Conservation (phyloP, 2,888 invertebrate species). For the Drosophila melanocephala region DNA sequence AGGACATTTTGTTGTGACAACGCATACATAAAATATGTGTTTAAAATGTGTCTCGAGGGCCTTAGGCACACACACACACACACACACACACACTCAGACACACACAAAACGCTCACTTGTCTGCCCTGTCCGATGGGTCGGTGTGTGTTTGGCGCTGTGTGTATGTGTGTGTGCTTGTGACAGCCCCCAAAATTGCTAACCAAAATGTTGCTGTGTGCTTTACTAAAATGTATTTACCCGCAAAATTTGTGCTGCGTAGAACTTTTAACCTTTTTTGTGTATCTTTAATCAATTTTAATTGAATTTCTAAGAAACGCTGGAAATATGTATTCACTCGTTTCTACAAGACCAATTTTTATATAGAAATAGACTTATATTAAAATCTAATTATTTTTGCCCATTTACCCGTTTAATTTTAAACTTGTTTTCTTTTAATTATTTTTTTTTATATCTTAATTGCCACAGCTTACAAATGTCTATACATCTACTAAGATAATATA, state of each 20-base stretch:
- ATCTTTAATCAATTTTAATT: slow-evolving; percentile 77
- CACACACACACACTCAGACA: slow-evolving; percentile 3
- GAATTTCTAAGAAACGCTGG: slow-evolving; percentile 44
- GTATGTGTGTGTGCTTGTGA: slow-evolving; percentile 33
- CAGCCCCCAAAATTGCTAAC: slow-evolving; percentile 40
- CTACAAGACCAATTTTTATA: slow-evolving; percentile 9
- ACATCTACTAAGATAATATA: neutral
- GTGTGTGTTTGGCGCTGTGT: slow-evolving; percentile 18
- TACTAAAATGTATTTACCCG: slow-evolving; percentile 63
- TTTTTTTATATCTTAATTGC: neutral
- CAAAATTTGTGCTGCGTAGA: slow-evolving; percentile 70
- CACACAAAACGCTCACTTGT: slow-evolving; percentile 21
- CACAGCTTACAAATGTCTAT: neutral
- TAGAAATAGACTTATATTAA: neutral
- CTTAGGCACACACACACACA: slow-evolving; percentile 10
- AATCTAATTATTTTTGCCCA: neutral
- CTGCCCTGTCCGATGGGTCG: slow-evolving; percentile 7
- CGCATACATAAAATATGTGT: slow-evolving; percentile 69
- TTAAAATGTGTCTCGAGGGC: slow-evolving; percentile 17
- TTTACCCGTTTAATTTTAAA: neutral
- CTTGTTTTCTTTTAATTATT: neutral
- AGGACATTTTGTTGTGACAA: slow-evolving; percentile 53
- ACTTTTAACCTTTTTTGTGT: slow-evolving; percentile 68
- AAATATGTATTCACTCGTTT: slow-evolving; percentile 14
- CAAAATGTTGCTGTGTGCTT: slow-evolving; percentile 28